A percentile compares a stretch with the other conserved stretches of the same genome.
These are phyloP conservation scores for Bugula neritina DNA, from an alignment of 2,888 invertebrate species.

Conservation along the genomic window DNA sequence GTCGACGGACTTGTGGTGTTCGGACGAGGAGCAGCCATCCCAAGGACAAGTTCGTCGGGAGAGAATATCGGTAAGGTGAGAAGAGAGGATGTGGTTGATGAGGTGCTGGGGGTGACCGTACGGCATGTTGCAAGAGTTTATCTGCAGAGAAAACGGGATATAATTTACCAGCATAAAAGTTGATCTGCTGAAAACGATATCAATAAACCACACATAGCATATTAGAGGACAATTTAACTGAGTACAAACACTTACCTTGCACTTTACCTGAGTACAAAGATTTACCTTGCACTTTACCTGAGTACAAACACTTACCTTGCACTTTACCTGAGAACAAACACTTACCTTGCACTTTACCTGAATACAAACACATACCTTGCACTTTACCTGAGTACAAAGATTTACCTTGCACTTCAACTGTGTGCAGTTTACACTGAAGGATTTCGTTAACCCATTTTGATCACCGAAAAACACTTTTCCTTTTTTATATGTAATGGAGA, in stretches of 20 bases:
- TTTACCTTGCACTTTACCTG: background rate
- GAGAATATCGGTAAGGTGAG: background rate
- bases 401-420: background rate
- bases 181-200: too few relatives aligned
- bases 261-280: background rate
- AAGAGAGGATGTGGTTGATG: background rate
- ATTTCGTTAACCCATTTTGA: background rate
- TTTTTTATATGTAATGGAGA: constrained; percentile 12
- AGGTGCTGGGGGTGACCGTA: background rate
- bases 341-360: too few relatives aligned
- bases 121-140: background rate
- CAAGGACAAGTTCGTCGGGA: constrained; percentile 7
- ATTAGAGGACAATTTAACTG: too few relatives aligned
- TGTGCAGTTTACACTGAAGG: background rate
- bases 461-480: constrained; percentile 9
- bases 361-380: background rate
- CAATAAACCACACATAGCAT: too few relatives aligned
- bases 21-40: background rate
- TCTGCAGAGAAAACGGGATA: background rate
- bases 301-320: constrained; percentile 6
- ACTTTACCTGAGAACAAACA: too few relatives aligned
- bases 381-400: background rate
- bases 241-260: too few relatives aligned
- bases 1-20: constrained; percentile 2
- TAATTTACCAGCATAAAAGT: background rate